These are phyloP conservation scores for Danio rerio DNA, from an alignment of 2,113 vertebrate genomes.

Conservation along the genomic window DNA sequence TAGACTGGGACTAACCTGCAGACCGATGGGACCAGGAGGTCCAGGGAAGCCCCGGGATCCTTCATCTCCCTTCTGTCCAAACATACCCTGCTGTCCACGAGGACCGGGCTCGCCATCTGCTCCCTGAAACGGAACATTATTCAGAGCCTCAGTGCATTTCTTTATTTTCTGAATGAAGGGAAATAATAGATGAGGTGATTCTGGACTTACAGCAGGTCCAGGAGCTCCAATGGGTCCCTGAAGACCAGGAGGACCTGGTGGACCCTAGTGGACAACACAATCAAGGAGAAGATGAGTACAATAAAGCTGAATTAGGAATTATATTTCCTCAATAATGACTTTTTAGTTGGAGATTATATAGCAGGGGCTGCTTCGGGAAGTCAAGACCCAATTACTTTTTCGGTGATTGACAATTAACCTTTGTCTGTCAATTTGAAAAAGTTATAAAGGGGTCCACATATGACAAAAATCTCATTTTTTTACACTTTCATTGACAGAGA, in stretches of 20 bases:
- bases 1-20: conserved; percentile 83
- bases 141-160: neutral
- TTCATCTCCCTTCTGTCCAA: conserved; percentile 98
- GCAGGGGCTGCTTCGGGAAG: neutral
- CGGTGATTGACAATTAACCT: neutral
- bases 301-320: neutral
- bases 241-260: conserved; percentile 91
- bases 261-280: conserved; percentile 79
- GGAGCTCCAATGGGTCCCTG: conserved; percentile 94
- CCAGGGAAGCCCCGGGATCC: conserved; percentile 95
- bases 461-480: no score
- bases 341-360: neutral
- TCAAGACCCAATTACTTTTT: neutral
- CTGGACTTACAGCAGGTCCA: conserved; percentile 89
- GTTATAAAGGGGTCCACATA: no score
- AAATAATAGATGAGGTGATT: neutral
- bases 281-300: neutral
- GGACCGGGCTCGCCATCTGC: conserved; percentile 95
- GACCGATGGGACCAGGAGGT: conserved; percentile 93
- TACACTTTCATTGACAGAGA: no score
- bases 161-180: neutral
- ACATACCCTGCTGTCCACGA: conserved; percentile 97
- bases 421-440: no score
- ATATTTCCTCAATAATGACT: neutral
- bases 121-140: conserved; percentile 75